Evolutionary conservation across 1,140 invertebrate genomes (phyloP).

Genomic region (Calephelis virginiensis): DNA sequence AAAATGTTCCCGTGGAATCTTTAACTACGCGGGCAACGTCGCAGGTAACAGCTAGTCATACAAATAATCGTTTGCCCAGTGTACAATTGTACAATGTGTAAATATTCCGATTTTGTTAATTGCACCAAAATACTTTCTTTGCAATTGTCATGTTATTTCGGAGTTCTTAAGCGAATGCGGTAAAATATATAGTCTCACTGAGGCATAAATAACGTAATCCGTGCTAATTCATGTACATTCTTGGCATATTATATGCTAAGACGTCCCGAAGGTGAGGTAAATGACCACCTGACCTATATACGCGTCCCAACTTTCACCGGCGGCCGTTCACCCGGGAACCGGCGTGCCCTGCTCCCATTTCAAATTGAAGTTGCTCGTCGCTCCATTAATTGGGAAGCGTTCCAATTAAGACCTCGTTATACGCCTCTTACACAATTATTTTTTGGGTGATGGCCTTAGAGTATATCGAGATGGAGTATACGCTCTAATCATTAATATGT

Average conservation of each 20-base stretch:
- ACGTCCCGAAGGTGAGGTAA: conserved; percentile 46
- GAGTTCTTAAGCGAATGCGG: too few relatives aligned
- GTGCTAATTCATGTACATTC: not conserved
- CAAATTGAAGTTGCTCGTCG: conserved; percentile 38
- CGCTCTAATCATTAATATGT: too few relatives aligned
- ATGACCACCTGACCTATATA: conserved; percentile 71
- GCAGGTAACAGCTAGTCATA: too few relatives aligned
- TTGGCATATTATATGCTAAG: conserved; percentile 3
- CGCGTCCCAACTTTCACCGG: conserved; percentile 61
- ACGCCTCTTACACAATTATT: conserved; percentile 66
- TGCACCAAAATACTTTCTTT: too few relatives aligned
- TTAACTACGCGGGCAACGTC: too few relatives aligned
- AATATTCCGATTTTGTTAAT: too few relatives aligned
- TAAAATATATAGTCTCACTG: too few relatives aligned
- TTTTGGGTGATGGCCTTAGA: conserved; percentile 5
- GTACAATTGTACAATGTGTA: too few relatives aligned
- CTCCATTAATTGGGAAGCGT: conserved; percentile 67
- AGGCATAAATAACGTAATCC: not conserved
- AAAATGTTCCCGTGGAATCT: too few relatives aligned
- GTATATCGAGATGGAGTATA: too few relatives aligned
- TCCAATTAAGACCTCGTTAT: conserved; percentile 72
- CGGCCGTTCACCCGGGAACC: conserved; percentile 67
- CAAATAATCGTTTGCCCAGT: too few relatives aligned
- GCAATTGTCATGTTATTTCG: too few relatives aligned
- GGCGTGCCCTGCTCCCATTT: conserved; percentile 57